These are phyloP conservation scores for Kryptolebias marmoratus DNA, from an alignment of 2,113 vertebrate genomes.

Conservation along the genomic window DNA sequence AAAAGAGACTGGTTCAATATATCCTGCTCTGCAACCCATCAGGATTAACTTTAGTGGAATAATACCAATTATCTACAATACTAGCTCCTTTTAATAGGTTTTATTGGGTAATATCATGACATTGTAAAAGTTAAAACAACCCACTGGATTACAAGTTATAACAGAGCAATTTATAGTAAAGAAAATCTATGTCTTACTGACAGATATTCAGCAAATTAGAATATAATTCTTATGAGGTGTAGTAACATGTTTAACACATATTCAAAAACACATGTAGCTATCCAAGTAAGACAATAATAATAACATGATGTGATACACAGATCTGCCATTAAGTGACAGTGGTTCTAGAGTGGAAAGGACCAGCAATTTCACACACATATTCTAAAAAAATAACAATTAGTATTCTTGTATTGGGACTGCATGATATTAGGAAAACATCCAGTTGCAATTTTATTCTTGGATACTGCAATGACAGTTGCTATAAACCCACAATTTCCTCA, in stretches of 20 bases:
- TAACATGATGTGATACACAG: no score
- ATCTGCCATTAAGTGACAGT: no score
- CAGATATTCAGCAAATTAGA: no score
- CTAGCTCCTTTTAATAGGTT: not conserved
- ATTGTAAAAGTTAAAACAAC: not conserved
- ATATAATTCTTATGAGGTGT: no score
- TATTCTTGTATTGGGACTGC: no score
- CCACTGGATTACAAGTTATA: not conserved
- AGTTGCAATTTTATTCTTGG: no score
- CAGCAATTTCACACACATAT: not conserved
- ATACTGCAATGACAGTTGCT: no score
- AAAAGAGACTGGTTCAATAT: conserved; percentile 27
- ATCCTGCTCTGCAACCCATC: conserved; percentile 19
- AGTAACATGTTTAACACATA: no score
- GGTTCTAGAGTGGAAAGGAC: not conserved
- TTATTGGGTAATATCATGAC: not conserved
- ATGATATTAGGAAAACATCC: no score
- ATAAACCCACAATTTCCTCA: no score
- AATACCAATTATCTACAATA: conserved; percentile 7
- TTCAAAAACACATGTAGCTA: no score
- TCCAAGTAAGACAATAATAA: no score
- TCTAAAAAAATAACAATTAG: not conserved
- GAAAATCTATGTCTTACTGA: not conserved
- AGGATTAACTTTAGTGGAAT: conserved; percentile 16
- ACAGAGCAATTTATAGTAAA: not conserved